These are phyloP conservation scores for Eidolon dupreanum DNA, from an alignment of 2,797 vertebrate species.

Conservation along the genomic window DNA sequence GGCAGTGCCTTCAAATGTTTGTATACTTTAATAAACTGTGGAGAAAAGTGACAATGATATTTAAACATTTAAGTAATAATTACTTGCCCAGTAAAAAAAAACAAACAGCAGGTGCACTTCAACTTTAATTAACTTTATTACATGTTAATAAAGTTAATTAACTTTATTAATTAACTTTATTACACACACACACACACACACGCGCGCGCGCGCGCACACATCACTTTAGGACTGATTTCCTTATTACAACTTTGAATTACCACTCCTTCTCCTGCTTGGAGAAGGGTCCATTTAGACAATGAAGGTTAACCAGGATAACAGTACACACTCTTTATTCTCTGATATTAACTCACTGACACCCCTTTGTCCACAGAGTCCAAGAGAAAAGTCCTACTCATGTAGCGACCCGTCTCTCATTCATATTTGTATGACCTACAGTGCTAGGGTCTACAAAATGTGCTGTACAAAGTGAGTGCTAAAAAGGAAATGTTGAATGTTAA, in stretches of 20 bases:
- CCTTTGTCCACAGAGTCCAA: not conserved
- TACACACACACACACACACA: not conserved
- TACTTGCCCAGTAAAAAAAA: not conserved
- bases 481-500: not conserved
- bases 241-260: not conserved
- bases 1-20: slow-evolving; percentile 10
- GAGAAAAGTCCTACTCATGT: slow-evolving; percentile 5
- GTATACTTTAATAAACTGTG: not conserved
- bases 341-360: not conserved
- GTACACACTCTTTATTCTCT: not conserved
- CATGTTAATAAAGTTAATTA: not conserved
- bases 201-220: not conserved
- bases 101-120: not conserved
- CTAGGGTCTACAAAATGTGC: not conserved
- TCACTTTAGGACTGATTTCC: not conserved
- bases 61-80: slow-evolving; percentile 27
- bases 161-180: not conserved
- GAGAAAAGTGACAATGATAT: not conserved
- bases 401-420: not conserved
- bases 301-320: not conserved
- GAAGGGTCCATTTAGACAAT: not conserved
- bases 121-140: not conserved
- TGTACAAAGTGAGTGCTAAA: not conserved
- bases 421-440: not conserved
- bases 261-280: not conserved